phyloP scores from a whole-genome alignment of 2,888 invertebrate species.

The Dicyrtomina minuta region DNA sequence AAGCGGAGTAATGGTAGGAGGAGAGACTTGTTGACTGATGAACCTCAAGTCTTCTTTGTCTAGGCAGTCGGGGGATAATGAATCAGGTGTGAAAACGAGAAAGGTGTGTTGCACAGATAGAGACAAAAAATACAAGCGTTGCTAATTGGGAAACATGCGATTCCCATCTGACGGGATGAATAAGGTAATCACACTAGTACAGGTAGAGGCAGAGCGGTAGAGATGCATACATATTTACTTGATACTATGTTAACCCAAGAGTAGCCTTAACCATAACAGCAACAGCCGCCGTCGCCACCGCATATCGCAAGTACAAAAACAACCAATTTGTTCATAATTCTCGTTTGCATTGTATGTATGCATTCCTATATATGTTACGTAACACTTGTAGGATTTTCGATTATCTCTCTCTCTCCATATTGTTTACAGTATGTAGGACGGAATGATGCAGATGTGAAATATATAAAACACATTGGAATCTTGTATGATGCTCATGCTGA shows the following conservation, averaged over 20 bases:
- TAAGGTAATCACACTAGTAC: slow-evolving; percentile 11
- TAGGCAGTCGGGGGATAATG: slow-evolving; percentile 35
- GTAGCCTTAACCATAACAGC: no score
- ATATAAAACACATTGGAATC: no score
- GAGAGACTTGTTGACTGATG: slow-evolving; percentile 15
- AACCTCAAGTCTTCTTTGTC: slow-evolving; percentile 17
- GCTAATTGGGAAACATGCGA: slow-evolving; percentile 46
- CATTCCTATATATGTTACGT: no score
- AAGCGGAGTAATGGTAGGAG: slow-evolving; percentile 1
- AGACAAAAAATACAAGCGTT: slow-evolving; percentile 41
- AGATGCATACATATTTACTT: background rate
- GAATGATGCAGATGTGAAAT: no score
- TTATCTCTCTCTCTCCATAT: no score
- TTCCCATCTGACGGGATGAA: slow-evolving; percentile 36
- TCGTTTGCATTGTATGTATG: no score
- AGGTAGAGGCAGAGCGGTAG: background rate
- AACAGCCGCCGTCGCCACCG: no score
- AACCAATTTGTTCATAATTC: no score
- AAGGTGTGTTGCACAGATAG: slow-evolving; percentile 38
- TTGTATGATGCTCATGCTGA: no score
- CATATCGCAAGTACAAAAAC: no score
- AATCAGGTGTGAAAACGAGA: slow-evolving; percentile 48
- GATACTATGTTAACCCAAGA: background rate
- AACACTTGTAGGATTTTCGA: no score
- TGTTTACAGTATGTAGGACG: no score